Conservation (phyloP, 1,140 invertebrate species). For the Drosophila bocki region DNA sequence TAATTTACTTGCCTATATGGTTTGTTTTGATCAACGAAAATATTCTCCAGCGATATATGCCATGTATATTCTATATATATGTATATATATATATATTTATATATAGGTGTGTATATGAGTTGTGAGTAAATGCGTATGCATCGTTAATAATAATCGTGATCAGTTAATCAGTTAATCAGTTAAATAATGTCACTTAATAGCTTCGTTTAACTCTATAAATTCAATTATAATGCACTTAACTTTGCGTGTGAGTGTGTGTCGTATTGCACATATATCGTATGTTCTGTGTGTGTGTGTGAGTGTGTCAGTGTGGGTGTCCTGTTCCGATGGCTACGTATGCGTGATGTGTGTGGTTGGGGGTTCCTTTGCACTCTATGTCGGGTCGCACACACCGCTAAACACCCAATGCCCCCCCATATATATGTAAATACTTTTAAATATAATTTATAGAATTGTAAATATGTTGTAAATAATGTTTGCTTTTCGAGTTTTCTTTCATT, state of each 20-base stretch:
- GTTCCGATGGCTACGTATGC: slow-evolving; percentile 40
- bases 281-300: slow-evolving; percentile 11
- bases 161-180: slow-evolving; percentile 69
- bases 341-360: slow-evolving; percentile 21
- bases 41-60: slow-evolving; percentile 56
- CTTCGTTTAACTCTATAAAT: slow-evolving; percentile 79
- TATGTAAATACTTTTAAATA: slow-evolving; percentile 67
- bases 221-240: slow-evolving; percentile 84
- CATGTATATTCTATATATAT: slow-evolving; percentile 46
- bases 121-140: slow-evolving; percentile 77
- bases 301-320: slow-evolving; percentile 22
- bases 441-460: slow-evolving; percentile 69
- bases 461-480: slow-evolving; percentile 66
- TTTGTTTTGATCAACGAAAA: slow-evolving; percentile 58
- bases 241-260: slow-evolving; percentile 59
- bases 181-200: slow-evolving; percentile 76
- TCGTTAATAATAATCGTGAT: slow-evolving; percentile 70
- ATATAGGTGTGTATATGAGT: slow-evolving; percentile 70
- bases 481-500: slow-evolving; percentile 47
- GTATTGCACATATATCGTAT: slow-evolving; percentile 43
- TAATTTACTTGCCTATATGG: slow-evolving; percentile 48
- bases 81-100: slow-evolving; percentile 48
- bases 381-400: slow-evolving; percentile 44
- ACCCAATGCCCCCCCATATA: slow-evolving; percentile 44
- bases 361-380: slow-evolving; percentile 41